Evolutionary conservation across 2,113 vertebrate genomes (phyloP).

Genomic region (Fregata magnificens): DNA sequence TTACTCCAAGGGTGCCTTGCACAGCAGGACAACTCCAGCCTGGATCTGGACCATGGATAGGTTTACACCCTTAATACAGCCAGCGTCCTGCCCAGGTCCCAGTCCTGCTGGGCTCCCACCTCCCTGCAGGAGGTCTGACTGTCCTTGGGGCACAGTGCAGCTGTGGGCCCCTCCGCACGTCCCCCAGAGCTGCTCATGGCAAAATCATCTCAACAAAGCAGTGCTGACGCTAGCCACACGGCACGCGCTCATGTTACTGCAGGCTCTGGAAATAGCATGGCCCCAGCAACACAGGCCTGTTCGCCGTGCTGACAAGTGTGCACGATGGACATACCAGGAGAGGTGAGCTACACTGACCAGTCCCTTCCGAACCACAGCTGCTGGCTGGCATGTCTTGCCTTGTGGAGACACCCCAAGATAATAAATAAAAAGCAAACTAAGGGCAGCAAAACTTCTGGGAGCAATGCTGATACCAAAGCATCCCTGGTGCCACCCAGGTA

Average conservation of each 20-base stretch:
- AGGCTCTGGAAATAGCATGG: neutral
- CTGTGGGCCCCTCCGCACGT: fast-evolving
- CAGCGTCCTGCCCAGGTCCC: neutral
- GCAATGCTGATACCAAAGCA: neutral
- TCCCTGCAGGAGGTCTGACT: neutral
- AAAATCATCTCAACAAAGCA: neutral
- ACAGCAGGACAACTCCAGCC: neutral
- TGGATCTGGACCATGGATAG: neutral
- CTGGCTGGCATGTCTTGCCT: neutral
- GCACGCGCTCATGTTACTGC: fast-evolving
- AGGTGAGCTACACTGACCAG: neutral
- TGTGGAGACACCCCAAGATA: neutral
- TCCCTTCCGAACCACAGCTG: neutral
- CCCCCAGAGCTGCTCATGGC: neutral
- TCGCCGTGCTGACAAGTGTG: fast-evolving
- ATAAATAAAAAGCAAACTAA: neutral
- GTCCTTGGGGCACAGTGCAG: neutral
- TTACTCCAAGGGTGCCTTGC: neutral
- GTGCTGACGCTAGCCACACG: fast-evolving
- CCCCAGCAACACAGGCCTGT: neutral
- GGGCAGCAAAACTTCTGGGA: neutral
- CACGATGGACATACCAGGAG: neutral
- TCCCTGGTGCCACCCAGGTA: neutral
- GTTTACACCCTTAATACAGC: neutral
- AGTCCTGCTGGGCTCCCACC: neutral